A percentile compares a stretch with the other conserved stretches of the same genome.
These are phyloP conservation scores for Aphrocallistes beatrix DNA, from an alignment of 37 sponge, comb jelly and placozoan species.

Conservation along the genomic window DNA sequence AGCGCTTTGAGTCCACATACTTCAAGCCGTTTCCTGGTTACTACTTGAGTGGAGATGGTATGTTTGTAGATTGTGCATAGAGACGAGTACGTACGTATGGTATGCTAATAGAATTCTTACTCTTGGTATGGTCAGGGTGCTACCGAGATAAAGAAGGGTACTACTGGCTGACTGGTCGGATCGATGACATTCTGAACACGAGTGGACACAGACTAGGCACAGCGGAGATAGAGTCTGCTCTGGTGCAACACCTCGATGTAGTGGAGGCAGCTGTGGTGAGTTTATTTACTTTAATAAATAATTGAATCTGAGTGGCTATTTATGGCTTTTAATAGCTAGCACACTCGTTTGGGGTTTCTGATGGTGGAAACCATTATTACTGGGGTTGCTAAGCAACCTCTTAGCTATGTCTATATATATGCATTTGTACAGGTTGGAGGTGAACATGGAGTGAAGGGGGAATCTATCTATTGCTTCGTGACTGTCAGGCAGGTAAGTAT, in stretches of 20 bases:
- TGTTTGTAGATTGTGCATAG: too few relatives aligned
- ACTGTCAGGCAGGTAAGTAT: constrained; percentile 27
- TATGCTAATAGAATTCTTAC: too few relatives aligned
- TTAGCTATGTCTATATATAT: too few relatives aligned
- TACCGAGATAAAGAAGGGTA: constrained; percentile 71
- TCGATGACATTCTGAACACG: constrained; percentile 93
- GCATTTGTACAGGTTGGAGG: constrained; percentile 17
- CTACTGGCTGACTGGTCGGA: constrained; percentile 85
- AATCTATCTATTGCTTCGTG: constrained; percentile 23
- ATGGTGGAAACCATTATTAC: too few relatives aligned
- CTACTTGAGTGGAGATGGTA: constrained; percentile 82
- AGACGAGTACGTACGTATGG: not conserved
- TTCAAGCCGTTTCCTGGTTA: constrained; percentile 31
- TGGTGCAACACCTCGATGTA: constrained; percentile 67
- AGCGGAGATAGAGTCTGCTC: constrained; percentile 88
- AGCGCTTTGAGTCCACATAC: constrained; percentile 29
- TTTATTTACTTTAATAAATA: too few relatives aligned
- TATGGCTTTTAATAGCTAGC: too few relatives aligned
- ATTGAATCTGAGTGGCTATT: too few relatives aligned
- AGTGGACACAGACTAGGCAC: constrained; percentile 92
- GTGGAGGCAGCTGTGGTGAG: constrained; percentile 87
- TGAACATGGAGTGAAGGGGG: constrained; percentile 23
- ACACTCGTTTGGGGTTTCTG: too few relatives aligned
- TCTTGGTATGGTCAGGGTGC: not conserved
- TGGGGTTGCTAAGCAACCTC: too few relatives aligned